These are phyloP conservation scores for Centropus bengalensis DNA, from an alignment of 2,113 vertebrate species.

Conservation along the genomic window DNA sequence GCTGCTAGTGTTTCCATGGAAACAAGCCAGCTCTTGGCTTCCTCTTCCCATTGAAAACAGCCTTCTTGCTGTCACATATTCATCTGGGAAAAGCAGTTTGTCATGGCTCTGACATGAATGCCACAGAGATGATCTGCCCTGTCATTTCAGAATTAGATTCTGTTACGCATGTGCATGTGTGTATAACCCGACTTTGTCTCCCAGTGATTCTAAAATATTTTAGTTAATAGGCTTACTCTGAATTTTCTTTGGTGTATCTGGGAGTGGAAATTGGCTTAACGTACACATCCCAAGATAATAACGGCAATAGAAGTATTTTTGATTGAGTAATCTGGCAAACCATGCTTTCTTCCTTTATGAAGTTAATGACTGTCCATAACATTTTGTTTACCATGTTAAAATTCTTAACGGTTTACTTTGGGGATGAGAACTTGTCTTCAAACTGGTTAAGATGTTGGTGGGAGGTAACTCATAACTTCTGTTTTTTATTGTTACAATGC, in stretches of 20 bases:
- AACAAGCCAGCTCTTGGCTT: conserved; percentile 88
- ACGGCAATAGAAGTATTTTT: conserved; percentile 21
- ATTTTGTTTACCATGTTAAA: conserved; percentile 27
- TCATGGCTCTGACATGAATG: conserved; percentile 69
- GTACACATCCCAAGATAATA: neutral
- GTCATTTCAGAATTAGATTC: conserved; percentile 57
- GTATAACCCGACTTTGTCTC: neutral
- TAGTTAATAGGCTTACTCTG: neutral
- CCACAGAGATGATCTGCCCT: conserved; percentile 61
- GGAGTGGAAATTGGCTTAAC: neutral
- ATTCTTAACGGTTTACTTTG: neutral
- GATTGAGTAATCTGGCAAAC: conserved; percentile 40
- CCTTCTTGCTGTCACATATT: conserved; percentile 81
- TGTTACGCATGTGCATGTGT: neutral
- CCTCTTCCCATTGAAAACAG: conserved; percentile 89
- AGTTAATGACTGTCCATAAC: conserved; percentile 9
- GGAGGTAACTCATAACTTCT: neutral
- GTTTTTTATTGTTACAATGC: neutral
- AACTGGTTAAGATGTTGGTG: neutral
- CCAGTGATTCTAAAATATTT: neutral
- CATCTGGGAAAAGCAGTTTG: conserved; percentile 76
- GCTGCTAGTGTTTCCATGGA: conserved; percentile 93
- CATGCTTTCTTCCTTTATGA: neutral
- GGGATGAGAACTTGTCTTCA: neutral
- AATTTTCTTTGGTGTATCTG: conserved; percentile 2